Evolutionary conservation across 2,888 invertebrate genomes (phyloP).

Genomic region (Eilema caniola): DNA sequence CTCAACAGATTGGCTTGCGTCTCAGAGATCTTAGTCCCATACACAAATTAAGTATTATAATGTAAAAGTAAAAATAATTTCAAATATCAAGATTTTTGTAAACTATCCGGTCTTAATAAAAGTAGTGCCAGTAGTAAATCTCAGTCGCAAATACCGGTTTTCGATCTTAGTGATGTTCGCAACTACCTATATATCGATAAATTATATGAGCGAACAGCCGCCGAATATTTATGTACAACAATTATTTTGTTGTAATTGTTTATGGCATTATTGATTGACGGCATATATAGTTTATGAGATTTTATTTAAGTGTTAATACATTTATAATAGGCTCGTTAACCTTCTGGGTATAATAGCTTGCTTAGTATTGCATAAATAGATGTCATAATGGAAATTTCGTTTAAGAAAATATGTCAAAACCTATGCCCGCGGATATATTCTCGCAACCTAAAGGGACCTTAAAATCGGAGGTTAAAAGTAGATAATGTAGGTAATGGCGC

Average conservation of each 20-base stretch:
- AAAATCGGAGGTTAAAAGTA: too few species aligned
- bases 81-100: neutral
- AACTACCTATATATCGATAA: slow-evolving; percentile 69
- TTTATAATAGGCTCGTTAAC: neutral
- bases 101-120: neutral
- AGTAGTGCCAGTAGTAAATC: slow-evolving; percentile 46
- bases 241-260: slow-evolving; percentile 66
- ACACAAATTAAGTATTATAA: too few species aligned
- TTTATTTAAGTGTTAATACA: slow-evolving; percentile 21
- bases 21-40: too few species aligned
- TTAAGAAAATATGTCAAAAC: too few species aligned
- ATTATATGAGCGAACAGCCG: slow-evolving; percentile 61
- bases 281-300: slow-evolving; percentile 33
- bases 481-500: too few species aligned
- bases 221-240: slow-evolving; percentile 69
- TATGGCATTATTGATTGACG: slow-evolving; percentile 44
- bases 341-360: neutral
- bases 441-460: too few species aligned
- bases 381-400: neutral
- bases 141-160: slow-evolving; percentile 58
- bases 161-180: slow-evolving; percentile 56
- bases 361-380: neutral
- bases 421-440: too few species aligned
- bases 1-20: too few species aligned
- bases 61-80: neutral